phyloP scores from a whole-genome alignment of 2,888 invertebrate genomes.

The Exephanes ischioxanthus region DNA sequence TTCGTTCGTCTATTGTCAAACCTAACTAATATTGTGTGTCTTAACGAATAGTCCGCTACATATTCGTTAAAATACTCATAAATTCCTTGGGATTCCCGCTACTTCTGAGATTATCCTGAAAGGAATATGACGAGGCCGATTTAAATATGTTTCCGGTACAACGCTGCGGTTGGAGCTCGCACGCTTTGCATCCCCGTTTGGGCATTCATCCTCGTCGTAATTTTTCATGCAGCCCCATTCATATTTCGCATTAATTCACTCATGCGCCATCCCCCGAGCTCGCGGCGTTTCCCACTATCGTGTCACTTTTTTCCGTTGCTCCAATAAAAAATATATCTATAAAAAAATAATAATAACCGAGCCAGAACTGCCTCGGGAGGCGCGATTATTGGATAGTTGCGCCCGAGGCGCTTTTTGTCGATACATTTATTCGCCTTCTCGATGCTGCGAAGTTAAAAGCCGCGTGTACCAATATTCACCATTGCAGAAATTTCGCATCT shows the following conservation, averaged over 20 bases:
- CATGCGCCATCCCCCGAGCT: neutral
- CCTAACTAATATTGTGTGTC: too few relatives aligned
- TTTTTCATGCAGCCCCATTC: neutral
- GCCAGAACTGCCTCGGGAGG: neutral
- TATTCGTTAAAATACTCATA: neutral
- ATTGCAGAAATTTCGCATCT: neutral
- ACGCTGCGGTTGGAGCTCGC: neutral
- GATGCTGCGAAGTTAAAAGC: neutral
- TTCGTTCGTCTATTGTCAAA: too few relatives aligned
- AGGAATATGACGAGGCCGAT: neutral
- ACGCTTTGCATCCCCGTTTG: neutral
- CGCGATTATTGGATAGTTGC: neutral
- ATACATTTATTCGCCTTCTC: neutral
- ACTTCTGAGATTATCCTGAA: neutral
- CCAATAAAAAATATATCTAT: neutral
- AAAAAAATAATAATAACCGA: neutral
- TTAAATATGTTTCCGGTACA: neutral
- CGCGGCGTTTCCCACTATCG: neutral
- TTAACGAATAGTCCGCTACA: too few relatives aligned
- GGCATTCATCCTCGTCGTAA: slow-evolving; percentile 6
- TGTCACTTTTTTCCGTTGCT: neutral
- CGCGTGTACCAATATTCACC: neutral
- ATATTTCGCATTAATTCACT: neutral
- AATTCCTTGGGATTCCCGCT: neutral
- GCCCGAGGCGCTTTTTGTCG: neutral